Evolutionary conservation across 2,797 vertebrate species (phyloP), one percentile per base, ranked within the genome.

Genomic region (Phrynocephalus forsythii): DNA sequence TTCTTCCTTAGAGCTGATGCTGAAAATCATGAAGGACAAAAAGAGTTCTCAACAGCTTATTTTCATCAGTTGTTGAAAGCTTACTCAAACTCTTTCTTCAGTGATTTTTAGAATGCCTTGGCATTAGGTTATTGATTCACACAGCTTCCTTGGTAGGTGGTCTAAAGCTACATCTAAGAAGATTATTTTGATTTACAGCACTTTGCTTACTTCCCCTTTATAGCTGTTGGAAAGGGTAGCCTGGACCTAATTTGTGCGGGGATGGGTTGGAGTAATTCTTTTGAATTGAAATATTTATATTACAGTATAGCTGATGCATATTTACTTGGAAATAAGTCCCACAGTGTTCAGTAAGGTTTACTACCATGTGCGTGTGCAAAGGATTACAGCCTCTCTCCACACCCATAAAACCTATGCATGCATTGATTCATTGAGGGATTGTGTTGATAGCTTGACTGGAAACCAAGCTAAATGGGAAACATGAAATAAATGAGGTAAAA

Each of bases 81-180:
- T 0, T 87, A 84, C 13, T 63, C 26, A 93, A 92, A 90, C 28
- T 24, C 33, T 89, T 86, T 69, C 1, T 91, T 93, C 56, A 69
- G 26, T 92, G 90, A 89, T 89, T 93, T 48, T 93, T 94, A 92
- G 83, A 56, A 1, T 68, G 83, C 89, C 92, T 93, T 94, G 80
- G 15, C 0, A 95, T 92, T 90, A 90, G 86, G 92, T 87, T 91
- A 90, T 92, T 93, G 88, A 77, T 50, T 66, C 84, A 56, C 66
- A 13, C 80, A 85, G 5, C 68, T 90, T 84, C 33, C 89, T 28
- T 1, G 52, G 86, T 87, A 88, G 89, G 84, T 95, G 87, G 79
- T 92, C 91, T 90, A 89, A 90, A 94, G 82, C 60, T 88, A 82
- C 82, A 66, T 92, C 81, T 92, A 88, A 92, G 7, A n/a, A 67